phyloP scores from a whole-genome alignment of 2,888 invertebrate genomes.

The Ecliptopera silaceata region DNA sequence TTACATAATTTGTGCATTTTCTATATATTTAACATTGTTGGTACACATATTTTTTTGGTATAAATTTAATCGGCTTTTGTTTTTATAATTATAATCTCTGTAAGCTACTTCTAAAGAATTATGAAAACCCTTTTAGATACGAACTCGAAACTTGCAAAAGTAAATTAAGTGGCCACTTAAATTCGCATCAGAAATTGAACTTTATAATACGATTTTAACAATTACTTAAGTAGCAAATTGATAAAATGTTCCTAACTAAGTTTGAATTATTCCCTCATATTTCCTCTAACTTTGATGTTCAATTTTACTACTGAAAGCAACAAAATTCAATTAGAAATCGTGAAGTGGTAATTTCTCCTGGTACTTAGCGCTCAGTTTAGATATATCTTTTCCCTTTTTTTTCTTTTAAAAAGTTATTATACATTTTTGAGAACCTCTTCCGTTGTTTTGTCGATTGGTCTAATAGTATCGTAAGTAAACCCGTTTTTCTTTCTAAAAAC shows the following conservation, averaged over 20 bases:
- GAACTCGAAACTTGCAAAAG: no score
- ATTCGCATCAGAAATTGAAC: neutral
- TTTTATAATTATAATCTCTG: no score
- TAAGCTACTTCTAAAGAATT: no score
- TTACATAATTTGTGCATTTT: no score
- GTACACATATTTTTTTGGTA: no score
- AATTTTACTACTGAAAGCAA: constrained; percentile 17
- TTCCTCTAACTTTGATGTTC: constrained; percentile 26
- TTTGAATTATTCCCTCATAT: constrained; percentile 11
- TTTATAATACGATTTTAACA: neutral
- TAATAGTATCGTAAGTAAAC: no score
- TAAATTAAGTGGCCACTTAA: neutral
- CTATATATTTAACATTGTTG: no score
- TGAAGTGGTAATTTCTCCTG: neutral
- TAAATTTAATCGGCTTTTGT: no score
- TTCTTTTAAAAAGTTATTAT: neutral
- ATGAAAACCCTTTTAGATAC: neutral
- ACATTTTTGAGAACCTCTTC: no score
- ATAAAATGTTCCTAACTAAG: constrained; percentile 5
- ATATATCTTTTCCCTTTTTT: no score
- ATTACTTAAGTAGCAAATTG: constrained; percentile 1
- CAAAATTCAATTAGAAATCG: constrained; percentile 36
- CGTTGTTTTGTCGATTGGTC: no score
- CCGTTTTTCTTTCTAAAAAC: no score
- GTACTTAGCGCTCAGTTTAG: neutral